phyloP scores from a whole-genome alignment of 2,797 vertebrate genomes.

The Acridotheres tristis region DNA sequence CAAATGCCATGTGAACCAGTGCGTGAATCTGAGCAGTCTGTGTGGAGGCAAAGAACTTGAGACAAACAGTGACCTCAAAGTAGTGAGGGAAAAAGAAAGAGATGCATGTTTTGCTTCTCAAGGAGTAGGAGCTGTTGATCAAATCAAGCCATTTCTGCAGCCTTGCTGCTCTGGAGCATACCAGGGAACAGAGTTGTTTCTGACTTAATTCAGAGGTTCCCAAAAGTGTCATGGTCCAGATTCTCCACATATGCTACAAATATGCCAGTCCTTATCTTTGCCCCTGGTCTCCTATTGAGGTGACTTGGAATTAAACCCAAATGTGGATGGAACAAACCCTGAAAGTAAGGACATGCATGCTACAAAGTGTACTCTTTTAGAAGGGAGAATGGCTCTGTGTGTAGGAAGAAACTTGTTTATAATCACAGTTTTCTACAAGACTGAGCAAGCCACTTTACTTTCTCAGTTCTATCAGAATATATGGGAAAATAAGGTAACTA shows the following conservation, averaged over 20 bases:
- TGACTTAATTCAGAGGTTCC: neutral
- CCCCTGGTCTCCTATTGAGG: neutral
- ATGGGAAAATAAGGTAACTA: neutral
- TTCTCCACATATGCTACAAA: neutral
- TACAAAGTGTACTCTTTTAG: neutral
- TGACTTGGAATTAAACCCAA: neutral
- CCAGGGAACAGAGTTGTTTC: neutral
- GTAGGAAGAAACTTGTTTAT: neutral
- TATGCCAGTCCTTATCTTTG: neutral
- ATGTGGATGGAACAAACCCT: neutral
- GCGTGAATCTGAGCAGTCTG: neutral
- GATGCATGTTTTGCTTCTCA: neutral
- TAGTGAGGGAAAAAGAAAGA: neutral
- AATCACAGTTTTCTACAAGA: neutral
- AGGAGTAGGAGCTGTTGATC: neutral
- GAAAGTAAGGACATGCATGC: neutral
- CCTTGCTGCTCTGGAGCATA: neutral
- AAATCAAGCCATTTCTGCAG: neutral
- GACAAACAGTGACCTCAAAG: neutral
- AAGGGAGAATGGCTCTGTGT: neutral
- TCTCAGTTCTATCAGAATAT: neutral
- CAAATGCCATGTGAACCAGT: neutral
- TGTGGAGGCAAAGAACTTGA: neutral
- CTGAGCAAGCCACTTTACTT: neutral
- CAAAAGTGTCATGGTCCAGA: neutral